Conservation (phyloP, 92 coral and sea anemone species). For the Palythoa grandiflora region DNA sequence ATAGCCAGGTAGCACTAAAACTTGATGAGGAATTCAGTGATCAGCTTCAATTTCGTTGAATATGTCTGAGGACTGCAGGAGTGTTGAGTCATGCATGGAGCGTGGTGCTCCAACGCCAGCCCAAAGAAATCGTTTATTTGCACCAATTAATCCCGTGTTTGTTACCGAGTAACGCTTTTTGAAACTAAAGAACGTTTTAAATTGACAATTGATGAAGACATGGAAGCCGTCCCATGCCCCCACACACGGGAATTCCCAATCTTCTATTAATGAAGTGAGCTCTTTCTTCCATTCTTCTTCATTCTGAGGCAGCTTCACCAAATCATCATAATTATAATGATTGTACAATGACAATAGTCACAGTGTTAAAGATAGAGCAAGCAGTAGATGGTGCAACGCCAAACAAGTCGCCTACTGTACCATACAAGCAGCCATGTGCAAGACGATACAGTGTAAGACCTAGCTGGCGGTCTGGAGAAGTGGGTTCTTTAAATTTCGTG, state of each 20-base stretch:
- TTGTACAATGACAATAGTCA: slow-evolving; percentile 31
- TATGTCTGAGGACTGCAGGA: slow-evolving; percentile 47
- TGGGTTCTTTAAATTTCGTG: slow-evolving; percentile 33
- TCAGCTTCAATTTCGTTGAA: slow-evolving; percentile 53
- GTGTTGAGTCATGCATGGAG: slow-evolving; percentile 61
- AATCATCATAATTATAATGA: slow-evolving; percentile 34
- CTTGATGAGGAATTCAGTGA: slow-evolving; percentile 45
- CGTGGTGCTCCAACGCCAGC: slow-evolving; percentile 67
- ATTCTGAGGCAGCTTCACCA: slow-evolving; percentile 19
- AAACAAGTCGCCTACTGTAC: slow-evolving; percentile 50
- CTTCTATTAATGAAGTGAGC: background rate
- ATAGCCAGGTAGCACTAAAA: slow-evolving; percentile 37
- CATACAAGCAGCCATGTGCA: slow-evolving; percentile 42
- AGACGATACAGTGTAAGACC: slow-evolving; percentile 47
- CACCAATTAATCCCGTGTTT: slow-evolving; percentile 51
- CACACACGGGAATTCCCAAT: too few relatives aligned
- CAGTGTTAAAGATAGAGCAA: slow-evolving; percentile 45
- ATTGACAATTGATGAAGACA: slow-evolving; percentile 34
- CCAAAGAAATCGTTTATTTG: slow-evolving; percentile 59
- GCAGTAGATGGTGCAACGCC: slow-evolving; percentile 54
- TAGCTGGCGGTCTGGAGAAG: slow-evolving; percentile 39
- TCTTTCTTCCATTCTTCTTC: slow-evolving; percentile 50
- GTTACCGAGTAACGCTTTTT: slow-evolving; percentile 59
- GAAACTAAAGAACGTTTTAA: slow-evolving; percentile 50
- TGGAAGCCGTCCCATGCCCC: slow-evolving; percentile 70